Base-by-base conservation (phyloP, 2,113 vertebrate genomes). In the Dromas ardeola region DNA sequence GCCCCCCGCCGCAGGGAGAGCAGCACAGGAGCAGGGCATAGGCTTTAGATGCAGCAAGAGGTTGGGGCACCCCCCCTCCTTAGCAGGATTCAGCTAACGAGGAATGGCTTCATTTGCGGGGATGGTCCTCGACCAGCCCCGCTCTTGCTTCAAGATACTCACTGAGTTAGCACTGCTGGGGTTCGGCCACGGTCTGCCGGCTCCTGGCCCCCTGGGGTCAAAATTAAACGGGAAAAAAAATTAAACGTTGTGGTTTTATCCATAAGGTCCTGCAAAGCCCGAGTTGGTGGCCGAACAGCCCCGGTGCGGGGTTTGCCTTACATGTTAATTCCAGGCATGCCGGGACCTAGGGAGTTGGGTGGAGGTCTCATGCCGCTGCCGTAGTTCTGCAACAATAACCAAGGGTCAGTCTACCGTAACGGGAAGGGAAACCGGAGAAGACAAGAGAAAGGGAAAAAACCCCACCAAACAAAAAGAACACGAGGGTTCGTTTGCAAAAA, bases 281-380 rank as follows among this genome's bases (percentile, higher is more conserved):
- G 4, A 77, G 47, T 7, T 4, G 2, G 77, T 1, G 1, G 55
- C 7, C 42, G 23, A 47, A 55, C 15, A 10, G 18, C 56, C 84
- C 62, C 7, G 0, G 58, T 0, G 0, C 0, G 3, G 52, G 59
- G 38, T 43, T 43, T 66, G 95, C 93, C 99, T 99, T 98, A 99
- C 99, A 99, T 99, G 98, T 99, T 99, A 89, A 99, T 99, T 98
- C 99, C 99, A 91, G 99, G 99, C 99, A 99, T 99, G 95, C 99
- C 99, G 32, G 99, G 99, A 71, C 99, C 99, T 98, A 99, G 99
- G 96, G 99, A 98, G 97, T 99, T 99, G 98, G 99, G 99, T 97
- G 99, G 99, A 98, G 99, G 99, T 98, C 99, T 99, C 99, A 99
- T 99, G 90, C 99, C 99, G 73, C 99, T 99, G 94, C 99, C 99